phyloP scores from a whole-genome alignment of 2,797 vertebrate species.

The Gobio occitaniae region DNA sequence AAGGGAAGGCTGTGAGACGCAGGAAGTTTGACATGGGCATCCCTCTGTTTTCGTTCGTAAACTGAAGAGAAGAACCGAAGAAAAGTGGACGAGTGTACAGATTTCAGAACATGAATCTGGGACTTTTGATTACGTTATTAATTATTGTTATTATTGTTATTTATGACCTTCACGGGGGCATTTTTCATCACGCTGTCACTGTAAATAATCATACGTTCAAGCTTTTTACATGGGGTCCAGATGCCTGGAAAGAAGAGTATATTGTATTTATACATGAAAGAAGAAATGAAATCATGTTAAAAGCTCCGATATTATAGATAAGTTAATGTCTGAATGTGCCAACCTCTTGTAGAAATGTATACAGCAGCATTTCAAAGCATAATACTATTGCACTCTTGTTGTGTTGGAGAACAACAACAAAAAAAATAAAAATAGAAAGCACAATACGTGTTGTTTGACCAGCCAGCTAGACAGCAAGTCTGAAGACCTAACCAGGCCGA shows the following conservation, averaged over 20 bases:
- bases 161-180: constrained; percentile 75
- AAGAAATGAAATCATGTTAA: constrained; percentile 59
- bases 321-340: constrained; percentile 84
- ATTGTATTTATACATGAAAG: constrained; percentile 83
- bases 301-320: constrained; percentile 71
- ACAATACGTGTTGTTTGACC: constrained; percentile 74
- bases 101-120: constrained; percentile 64
- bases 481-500: constrained; percentile 52
- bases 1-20: constrained; percentile 62
- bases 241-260: constrained; percentile 78
- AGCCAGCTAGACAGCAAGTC: constrained; percentile 66
- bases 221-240: constrained; percentile 78
- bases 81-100: constrained; percentile 61
- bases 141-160: constrained; percentile 76
- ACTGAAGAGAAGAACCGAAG: constrained; percentile 53
- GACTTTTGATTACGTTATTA: constrained; percentile 66
- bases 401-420: constrained; percentile 74
- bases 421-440: constrained; percentile 72
- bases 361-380: constrained; percentile 68
- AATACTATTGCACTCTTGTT: constrained; percentile 82
- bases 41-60: constrained; percentile 64
- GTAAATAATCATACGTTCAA: constrained; percentile 82
- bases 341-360: constrained; percentile 77
- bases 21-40: constrained; percentile 38
- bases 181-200: constrained; percentile 69